Conservation (phyloP, 2,888 invertebrate genomes). For the Andrena minutula region DNA sequence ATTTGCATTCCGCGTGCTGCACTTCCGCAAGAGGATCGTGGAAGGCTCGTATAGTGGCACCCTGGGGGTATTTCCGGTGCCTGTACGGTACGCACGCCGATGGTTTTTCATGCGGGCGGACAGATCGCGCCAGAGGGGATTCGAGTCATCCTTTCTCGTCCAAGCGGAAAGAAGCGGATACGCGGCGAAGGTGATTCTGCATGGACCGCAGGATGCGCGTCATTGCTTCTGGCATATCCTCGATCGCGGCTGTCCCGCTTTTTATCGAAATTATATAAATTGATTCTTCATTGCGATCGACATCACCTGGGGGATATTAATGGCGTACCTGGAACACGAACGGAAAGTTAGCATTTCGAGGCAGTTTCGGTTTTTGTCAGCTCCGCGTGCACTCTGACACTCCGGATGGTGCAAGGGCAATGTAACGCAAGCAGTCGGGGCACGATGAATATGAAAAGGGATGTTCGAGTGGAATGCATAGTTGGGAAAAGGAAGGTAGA, state of each 20-base stretch:
- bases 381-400: neutral
- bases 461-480: too few species aligned
- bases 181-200: constrained; percentile 22
- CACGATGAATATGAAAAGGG: too few species aligned
- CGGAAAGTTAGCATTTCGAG: neutral
- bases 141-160: constrained; percentile 65
- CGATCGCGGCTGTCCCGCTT: constrained; percentile 10
- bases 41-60: constrained; percentile 30
- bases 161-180: constrained; percentile 60
- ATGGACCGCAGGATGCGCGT: constrained; percentile 48
- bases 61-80: constrained; percentile 67
- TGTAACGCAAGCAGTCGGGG: neutral
- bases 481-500: too few species aligned
- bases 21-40: constrained; percentile 63
- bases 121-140: constrained; percentile 66
- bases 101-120: constrained; percentile 67
- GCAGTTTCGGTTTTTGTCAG: neutral
- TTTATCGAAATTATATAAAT: constrained; percentile 22
- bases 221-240: constrained; percentile 46
- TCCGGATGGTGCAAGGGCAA: neutral
- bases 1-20: constrained; percentile 67
- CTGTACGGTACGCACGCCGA: constrained; percentile 54
- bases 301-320: constrained; percentile 16
- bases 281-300: constrained; percentile 37
- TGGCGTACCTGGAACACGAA: neutral